Evolutionary conservation across 2,888 invertebrate species (phyloP), one percentile per base, ranked within the genome.

Genomic region (Nemotelus nigrinus): DNA sequence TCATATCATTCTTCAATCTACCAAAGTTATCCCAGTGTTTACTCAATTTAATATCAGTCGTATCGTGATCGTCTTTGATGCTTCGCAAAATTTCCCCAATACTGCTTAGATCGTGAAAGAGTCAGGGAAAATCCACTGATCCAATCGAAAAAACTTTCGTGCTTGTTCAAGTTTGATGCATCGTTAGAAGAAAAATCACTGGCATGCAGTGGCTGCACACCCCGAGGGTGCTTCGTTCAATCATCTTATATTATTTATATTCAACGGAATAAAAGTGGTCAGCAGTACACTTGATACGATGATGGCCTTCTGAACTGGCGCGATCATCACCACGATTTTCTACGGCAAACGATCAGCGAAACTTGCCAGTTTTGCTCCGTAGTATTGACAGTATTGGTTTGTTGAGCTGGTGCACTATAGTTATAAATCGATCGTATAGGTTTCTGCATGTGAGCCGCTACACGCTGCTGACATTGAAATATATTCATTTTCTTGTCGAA

Each of bases 381-480:
- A 45, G 10, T 48, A 47, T n/a, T 10, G n/a, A n/a, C 44, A 45
- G 25, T 63, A 63, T 8, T 63, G 50, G n/a, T 48, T 68, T 68
- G 48, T 50, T 8, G 39, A 50, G 6, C 6, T 45, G 8, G 47
- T 45, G 45, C 45, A 45, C 10, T n/a, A 10, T 47, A 8, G 47
- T 25, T 25, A 25, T 25, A 25, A 25, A 25, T 25, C 25, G 25
- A 25, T 25, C 25, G 10, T 60, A 25, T 64, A 64, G 6, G 43
- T 43, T 41, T 64, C 43, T 25, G 64, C 64, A 41, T 3, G 43
- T 41, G 5, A 10, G 10, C 43, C 10, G 43, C 64, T 43, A 64
- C 7, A 43, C n/a, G 39, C 39, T 57, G 25, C 70, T 71, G 70
- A 71, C 70, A 71, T 71, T 71, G 70, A 71, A 71, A 43, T 68